Conservation (phyloP, 2,113 vertebrate species). For the Brienomyrus brachyistius region DNA sequence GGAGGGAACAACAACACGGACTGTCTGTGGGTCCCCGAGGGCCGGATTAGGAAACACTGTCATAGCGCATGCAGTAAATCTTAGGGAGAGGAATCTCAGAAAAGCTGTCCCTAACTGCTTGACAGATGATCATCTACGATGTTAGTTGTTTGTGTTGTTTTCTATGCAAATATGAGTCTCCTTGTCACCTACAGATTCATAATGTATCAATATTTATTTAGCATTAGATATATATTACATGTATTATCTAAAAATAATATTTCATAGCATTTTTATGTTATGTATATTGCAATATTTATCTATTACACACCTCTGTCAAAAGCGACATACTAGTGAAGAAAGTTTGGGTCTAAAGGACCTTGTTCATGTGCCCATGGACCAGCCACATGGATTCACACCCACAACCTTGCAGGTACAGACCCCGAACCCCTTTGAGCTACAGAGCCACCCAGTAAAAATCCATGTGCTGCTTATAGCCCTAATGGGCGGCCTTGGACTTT, state of each 20-base stretch:
- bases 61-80: not conserved
- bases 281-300: not conserved
- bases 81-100: not conserved
- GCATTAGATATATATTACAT: not conserved
- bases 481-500: not conserved
- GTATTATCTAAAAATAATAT: not conserved
- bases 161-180: not conserved
- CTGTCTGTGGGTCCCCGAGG: too few species aligned
- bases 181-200: not conserved
- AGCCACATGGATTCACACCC: not conserved
- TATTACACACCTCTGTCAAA: not conserved
- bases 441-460: not conserved
- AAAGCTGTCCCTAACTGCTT: not conserved
- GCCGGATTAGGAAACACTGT: not conserved
- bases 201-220: not conserved
- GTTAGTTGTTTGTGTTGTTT: not conserved
- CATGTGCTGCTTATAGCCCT: not conserved
- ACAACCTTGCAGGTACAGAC: not conserved
- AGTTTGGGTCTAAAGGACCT: not conserved
- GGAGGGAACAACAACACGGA: not conserved
- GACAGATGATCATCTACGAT: not conserved
- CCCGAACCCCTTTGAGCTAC: not conserved
- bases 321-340: not conserved
- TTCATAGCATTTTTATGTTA: not conserved
- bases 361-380: not conserved